These are phyloP conservation scores for Cotesia chilonis DNA, from an alignment of 1,140 invertebrate genomes.

Conservation along the genomic window DNA sequence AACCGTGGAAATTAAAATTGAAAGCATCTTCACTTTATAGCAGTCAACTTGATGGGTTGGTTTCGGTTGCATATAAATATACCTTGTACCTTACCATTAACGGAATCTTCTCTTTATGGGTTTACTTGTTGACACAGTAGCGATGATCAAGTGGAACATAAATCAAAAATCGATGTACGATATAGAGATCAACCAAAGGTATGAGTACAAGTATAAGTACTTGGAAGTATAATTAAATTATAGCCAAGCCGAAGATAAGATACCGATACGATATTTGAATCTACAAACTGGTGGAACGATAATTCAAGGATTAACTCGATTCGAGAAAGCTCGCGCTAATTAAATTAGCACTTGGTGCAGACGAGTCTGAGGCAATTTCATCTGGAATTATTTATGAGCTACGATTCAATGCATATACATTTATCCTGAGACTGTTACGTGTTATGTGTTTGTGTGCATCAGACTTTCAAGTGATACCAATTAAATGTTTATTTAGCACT, in stretches of 20 bases:
- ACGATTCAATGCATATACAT: constrained; percentile 34
- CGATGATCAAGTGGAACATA: not conserved
- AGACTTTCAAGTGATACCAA: not conserved
- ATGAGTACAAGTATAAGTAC: not conserved
- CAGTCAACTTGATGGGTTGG: too few relatives aligned
- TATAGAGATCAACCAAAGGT: too few relatives aligned
- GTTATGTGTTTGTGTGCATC: not conserved
- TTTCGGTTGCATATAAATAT: too few relatives aligned
- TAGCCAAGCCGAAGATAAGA: constrained; percentile 8
- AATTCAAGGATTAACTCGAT: constrained; percentile 22
- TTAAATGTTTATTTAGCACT: too few relatives aligned
- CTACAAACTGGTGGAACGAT: constrained; percentile 9
- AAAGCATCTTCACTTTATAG: too few relatives aligned
- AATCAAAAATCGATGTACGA: not conserved
- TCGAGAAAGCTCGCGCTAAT: constrained; percentile 37
- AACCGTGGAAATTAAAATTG: too few relatives aligned
- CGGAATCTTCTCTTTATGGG: too few relatives aligned
- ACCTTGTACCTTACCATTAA: too few relatives aligned
- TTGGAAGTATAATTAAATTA: constrained; percentile 1
- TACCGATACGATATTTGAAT: constrained; percentile 25
- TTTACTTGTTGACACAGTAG: constrained; percentile 2
- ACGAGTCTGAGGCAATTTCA: constrained; percentile 44
- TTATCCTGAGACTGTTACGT: not conserved
- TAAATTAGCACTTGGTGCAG: constrained; percentile 47
- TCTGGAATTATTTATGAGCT: constrained; percentile 48